Conservation (phyloP, 2,888 invertebrate species). For the Osedax frankpressi region DNA sequence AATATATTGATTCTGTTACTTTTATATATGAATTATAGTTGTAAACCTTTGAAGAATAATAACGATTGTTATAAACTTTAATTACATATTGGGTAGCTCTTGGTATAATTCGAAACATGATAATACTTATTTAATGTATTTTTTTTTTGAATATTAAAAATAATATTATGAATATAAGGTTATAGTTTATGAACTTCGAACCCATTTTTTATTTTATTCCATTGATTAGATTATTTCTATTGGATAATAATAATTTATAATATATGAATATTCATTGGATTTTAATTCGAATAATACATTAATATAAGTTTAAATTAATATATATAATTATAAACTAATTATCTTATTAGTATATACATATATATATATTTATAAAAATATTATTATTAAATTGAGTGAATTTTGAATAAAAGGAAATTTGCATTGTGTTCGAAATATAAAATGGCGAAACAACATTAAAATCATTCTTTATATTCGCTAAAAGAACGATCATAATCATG, state of each 20-base stretch:
- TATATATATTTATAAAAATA: not conserved
- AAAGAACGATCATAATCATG: constrained; percentile 51
- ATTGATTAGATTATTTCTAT: not conserved
- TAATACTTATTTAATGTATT: too few relatives aligned
- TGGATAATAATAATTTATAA: not conserved
- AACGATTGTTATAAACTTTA: too few relatives aligned
- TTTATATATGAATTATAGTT: too few relatives aligned
- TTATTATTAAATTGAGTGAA: not conserved
- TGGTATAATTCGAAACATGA: too few relatives aligned
- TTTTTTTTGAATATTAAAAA: too few relatives aligned
- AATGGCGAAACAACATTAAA: not conserved
- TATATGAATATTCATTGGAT: not conserved
- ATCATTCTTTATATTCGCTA: constrained; percentile 35
- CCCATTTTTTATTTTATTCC: not conserved
- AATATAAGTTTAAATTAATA: not conserved
- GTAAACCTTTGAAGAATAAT: too few relatives aligned
- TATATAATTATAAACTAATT: not conserved
- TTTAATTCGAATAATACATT: not conserved
- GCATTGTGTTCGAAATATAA: not conserved
- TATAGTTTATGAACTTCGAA: too few relatives aligned
- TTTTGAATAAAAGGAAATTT: not conserved
- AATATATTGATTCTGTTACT: too few relatives aligned
- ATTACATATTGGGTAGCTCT: too few relatives aligned
- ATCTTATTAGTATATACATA: not conserved
- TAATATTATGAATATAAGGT: too few relatives aligned